Conservation (phyloP, 92 coral and sea anemone species). For the Palythoa caribaeorum region DNA sequence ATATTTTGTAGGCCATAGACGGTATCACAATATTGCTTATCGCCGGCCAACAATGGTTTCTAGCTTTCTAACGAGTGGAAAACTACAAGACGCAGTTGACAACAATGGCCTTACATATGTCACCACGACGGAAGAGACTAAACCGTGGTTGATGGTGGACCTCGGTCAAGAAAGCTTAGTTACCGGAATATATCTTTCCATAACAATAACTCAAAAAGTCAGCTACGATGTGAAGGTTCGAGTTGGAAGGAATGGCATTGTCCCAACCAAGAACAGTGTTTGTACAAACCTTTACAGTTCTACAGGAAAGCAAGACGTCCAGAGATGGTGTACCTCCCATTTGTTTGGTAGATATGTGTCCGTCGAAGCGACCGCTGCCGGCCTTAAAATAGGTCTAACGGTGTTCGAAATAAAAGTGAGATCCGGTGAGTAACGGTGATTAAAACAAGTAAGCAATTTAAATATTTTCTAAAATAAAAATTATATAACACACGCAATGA, state of each 20-base stretch:
- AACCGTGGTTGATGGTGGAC: conserved; percentile 7
- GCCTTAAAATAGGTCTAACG: background rate
- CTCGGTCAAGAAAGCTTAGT: conserved; percentile 30
- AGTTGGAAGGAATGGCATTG: background rate
- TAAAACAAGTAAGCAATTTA: background rate
- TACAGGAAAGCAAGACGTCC: too few relatives aligned
- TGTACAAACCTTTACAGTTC: background rate
- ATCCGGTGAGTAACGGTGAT: background rate
- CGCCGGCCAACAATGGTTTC: conserved; percentile 14
- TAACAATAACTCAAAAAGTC: background rate
- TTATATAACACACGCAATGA: too few relatives aligned
- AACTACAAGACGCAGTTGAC: background rate
- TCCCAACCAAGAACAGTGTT: background rate
- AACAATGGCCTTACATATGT: background rate
- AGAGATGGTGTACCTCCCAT: background rate
- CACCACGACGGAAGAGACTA: background rate
- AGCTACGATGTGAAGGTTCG: background rate
- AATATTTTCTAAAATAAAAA: background rate
- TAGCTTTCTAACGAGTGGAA: background rate
- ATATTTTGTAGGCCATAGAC: too few relatives aligned
- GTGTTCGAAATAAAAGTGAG: background rate
- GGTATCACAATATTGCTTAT: background rate
- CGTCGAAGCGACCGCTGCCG: background rate
- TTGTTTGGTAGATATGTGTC: conserved; percentile 25
- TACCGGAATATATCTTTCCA: background rate